Conservation (phyloP, 2,797 vertebrate genomes). For the Gallirallus australis region DNA sequence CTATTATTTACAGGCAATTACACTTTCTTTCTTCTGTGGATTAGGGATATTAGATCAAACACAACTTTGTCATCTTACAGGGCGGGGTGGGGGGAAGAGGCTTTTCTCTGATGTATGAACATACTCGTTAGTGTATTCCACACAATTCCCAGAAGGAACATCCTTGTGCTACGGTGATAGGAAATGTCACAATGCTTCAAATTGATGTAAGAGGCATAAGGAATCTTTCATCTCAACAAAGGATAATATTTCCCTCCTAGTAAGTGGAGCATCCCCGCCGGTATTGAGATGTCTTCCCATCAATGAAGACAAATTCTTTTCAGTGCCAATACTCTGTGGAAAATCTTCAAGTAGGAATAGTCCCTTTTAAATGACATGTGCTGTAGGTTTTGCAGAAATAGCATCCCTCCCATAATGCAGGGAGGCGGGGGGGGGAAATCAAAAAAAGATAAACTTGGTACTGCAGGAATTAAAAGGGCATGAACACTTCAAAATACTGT, state of each 20-base stretch:
- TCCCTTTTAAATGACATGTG: neutral
- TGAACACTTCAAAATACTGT: neutral
- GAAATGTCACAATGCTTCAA: conserved; percentile 34
- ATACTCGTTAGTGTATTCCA: conserved; percentile 9
- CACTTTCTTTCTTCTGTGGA: neutral
- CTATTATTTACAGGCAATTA: conserved; percentile 56
- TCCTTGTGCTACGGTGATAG: conserved; percentile 1
- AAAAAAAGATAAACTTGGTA: neutral
- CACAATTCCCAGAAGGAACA: conserved; percentile 50
- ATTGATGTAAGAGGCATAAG: neutral
- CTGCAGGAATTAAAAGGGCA: neutral
- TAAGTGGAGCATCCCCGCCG: neutral
- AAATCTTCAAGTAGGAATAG: neutral
- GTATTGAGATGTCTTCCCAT: neutral
- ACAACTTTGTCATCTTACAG: conserved; percentile 31
- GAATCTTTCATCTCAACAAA: conserved; percentile 40
- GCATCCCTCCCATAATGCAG: neutral
- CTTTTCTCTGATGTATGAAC: neutral
- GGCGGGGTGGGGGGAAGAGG: neutral
- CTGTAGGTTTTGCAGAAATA: neutral
- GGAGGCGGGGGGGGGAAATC: neutral
- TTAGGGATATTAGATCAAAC: conserved; percentile 5
- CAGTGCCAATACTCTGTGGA: neutral
- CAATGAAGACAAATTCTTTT: neutral
- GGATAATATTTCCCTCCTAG: conserved; percentile 41